Evolutionary conservation across 2,888 invertebrate genomes (phyloP), one percentile per base, ranked within the genome.

Genomic region (Suillia variegata): DNA sequence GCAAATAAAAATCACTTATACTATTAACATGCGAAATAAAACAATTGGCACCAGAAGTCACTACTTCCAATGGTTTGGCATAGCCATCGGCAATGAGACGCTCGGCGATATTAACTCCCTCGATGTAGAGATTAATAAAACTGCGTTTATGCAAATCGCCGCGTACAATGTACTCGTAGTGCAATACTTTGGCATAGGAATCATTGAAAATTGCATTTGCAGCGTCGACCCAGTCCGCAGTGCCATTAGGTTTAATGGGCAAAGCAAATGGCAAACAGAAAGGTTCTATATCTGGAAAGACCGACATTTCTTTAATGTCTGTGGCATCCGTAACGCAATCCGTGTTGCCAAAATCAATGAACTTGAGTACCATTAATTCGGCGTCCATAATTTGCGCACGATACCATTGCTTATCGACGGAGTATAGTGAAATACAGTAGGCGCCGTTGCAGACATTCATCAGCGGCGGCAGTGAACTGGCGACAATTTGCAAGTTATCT

Each of bases 401-500:
- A 80, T 98, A 98, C 97, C 98, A 98, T 49, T 69, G 86, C 42
- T 90, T 89, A 75, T 97, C 94, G 1, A 87, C 89, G 0, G 89
- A 87, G 78, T 93, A 96, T 72, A 90, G 88, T 0, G 96, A 95
- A 51, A 89, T 84, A 69, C 92, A 92, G 0, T 88, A 73, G 0
- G 87, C 85, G 6, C 89, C 80, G 45, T 80, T 75, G 0, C 74
- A 68, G 15, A 75, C 65, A 1, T 88, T 86, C 58, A 85, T 85
- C 10, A 89, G 77, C 34, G 86, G 84, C 0, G 84, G 76, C 74
- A 87, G 84, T 0, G 80, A 77, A 0, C 79, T 75, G 0, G 87
- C 85, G 8, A 85, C 83, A 20, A 84, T 84, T 77, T 91, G 90
- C 1, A 93, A 79, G 69, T 86, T 85, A 0, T 85, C 84, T 70